Conservation (phyloP, 1,140 invertebrate genomes). For the Hydropsyche tenuis region DNA sequence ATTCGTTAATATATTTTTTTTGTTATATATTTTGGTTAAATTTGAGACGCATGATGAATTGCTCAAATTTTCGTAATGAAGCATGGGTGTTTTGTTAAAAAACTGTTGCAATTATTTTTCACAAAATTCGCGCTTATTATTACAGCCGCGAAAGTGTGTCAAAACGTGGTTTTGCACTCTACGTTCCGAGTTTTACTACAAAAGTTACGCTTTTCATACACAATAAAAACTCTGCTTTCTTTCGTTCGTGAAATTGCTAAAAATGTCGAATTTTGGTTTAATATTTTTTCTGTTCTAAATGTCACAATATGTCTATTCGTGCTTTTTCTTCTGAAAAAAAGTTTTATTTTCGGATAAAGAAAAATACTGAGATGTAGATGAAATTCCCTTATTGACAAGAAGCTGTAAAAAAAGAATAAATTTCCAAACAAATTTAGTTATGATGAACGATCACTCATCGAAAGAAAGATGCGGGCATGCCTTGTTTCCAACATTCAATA, state of each 20-base stretch:
- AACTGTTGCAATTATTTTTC: too few relatives aligned
- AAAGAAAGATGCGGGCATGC: conserved; percentile 44
- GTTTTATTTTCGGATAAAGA: not conserved
- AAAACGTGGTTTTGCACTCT: not conserved
- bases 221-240: conserved; percentile 13
- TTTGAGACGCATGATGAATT: too few relatives aligned
- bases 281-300: not conserved
- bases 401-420: not conserved
- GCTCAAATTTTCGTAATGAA: too few relatives aligned
- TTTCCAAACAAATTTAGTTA: conserved; percentile 7
- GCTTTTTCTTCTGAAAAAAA: not conserved
- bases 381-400: not conserved
- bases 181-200: conserved; percentile 1
- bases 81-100: too few relatives aligned
- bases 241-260: not conserved
- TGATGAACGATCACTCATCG: conserved; percentile 45
- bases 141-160: too few relatives aligned
- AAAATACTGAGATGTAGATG: not conserved
- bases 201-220: conserved; percentile 9
- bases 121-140: too few relatives aligned
- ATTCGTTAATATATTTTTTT: too few relatives aligned
- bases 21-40: too few relatives aligned
- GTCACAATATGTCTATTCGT: not conserved
- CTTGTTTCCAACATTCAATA: not conserved
- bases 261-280: not conserved